phyloP scores from a whole-genome alignment of 2,113 vertebrate genomes.

The Lampris megalopsis region DNA sequence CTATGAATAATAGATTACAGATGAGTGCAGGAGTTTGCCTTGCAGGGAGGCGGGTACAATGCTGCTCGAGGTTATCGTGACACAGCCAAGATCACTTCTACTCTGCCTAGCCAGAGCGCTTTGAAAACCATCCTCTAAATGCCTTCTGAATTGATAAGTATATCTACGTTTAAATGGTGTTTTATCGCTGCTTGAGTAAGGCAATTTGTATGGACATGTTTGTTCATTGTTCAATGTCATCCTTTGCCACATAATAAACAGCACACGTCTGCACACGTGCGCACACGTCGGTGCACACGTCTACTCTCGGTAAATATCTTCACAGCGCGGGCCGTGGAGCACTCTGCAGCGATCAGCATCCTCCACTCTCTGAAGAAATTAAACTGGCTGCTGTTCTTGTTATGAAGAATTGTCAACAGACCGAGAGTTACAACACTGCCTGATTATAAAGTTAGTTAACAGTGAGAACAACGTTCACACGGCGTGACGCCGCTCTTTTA shows the following conservation, averaged over 20 bases:
- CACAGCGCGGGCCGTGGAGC: background rate
- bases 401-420: conserved; percentile 14
- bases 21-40: conserved; percentile 70
- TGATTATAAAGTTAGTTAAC: conserved; percentile 38
- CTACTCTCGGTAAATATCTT: conserved; percentile 24
- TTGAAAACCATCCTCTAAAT: conserved; percentile 41
- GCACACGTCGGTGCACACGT: background rate
- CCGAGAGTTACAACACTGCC: background rate
- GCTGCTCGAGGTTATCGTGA: conserved; percentile 66
- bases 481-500: conserved; percentile 9
- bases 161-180: conserved; percentile 41
- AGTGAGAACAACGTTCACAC: conserved; percentile 28
- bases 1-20: conserved; percentile 84
- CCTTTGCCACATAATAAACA: conserved; percentile 33
- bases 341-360: conserved; percentile 5
- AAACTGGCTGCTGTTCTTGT: background rate
- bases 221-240: conserved; percentile 22
- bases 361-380: background rate
- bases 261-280: background rate
- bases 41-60: conserved; percentile 59
- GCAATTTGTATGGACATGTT: conserved; percentile 36
- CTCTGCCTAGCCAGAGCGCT: conserved; percentile 36
- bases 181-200: conserved; percentile 34
- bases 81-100: conserved; percentile 41
- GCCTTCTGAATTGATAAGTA: conserved; percentile 7